Evolutionary conservation across 2,113 vertebrate species (phyloP).

Genomic region (Siniperca chuatsi): DNA sequence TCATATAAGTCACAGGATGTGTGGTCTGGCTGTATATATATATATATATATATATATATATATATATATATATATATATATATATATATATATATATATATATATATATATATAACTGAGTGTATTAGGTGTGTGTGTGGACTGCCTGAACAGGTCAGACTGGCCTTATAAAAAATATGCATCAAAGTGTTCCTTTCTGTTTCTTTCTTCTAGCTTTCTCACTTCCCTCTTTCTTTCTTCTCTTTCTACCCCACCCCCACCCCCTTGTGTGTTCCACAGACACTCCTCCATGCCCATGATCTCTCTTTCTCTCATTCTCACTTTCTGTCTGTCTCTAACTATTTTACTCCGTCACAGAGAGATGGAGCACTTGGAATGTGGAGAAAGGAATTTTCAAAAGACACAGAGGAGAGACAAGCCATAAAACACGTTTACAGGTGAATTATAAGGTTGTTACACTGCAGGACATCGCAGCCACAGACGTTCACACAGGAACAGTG

Average conservation of each 20-base stretch:
- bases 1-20: slow-evolving; percentile 9
- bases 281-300: background rate
- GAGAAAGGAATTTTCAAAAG: slow-evolving; percentile 37
- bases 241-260: background rate
- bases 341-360: background rate
- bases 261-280: background rate
- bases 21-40: background rate
- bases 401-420: background rate
- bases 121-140: slow-evolving; percentile 9
- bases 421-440: slow-evolving; percentile 61
- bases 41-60: background rate
- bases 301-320: background rate
- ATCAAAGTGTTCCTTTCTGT: slow-evolving; percentile 19
- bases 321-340: slow-evolving; percentile 10
- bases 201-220: slow-evolving; percentile 24
- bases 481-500: slow-evolving; percentile 4
- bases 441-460: slow-evolving; percentile 57
- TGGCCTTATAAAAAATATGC: background rate
- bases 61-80: background rate
- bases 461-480: slow-evolving; percentile 39
- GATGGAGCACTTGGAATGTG: slow-evolving; percentile 33
- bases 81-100: background rate
- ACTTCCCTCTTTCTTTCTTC: background rate
- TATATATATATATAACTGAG: background rate
- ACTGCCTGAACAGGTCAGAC: background rate